Percentiles rank a stretch among this genome's conserved stretches.
Conservation (phyloP, 53 echinoderm and acorn worm species). For the Glandiceps talaboti region DNA sequence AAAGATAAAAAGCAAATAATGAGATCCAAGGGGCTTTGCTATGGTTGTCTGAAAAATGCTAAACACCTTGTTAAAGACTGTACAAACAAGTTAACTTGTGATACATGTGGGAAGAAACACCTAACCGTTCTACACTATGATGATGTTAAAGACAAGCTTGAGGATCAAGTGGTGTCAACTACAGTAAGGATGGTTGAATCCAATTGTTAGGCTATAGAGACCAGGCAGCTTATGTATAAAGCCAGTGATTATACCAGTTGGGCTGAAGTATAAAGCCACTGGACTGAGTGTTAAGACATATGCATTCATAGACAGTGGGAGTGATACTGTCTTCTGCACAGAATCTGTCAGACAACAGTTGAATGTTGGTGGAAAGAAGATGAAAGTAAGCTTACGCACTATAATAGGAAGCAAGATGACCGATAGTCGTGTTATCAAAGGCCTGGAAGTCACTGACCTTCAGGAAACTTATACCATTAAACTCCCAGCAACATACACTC, state of each 20-base stretch:
- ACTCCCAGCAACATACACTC: constrained; percentile 22
- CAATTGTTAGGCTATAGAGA: too few species aligned
- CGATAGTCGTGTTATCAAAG: neutral
- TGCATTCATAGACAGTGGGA: constrained; percentile 45
- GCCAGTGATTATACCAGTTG: constrained; percentile 29
- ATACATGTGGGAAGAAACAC: too few species aligned
- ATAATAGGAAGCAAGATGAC: constrained; percentile 18
- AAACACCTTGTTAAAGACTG: constrained; percentile 31
- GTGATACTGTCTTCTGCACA: constrained; percentile 34
- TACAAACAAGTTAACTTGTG: too few species aligned
- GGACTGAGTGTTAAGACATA: too few species aligned
- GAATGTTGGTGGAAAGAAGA: constrained; percentile 7
- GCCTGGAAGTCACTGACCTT: constrained; percentile 23
- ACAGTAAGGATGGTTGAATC: too few species aligned
- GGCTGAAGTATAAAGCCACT: constrained; percentile 9
- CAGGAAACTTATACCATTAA: neutral
- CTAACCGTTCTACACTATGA: too few species aligned
- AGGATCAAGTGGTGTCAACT: too few species aligned
- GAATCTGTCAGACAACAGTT: constrained; percentile 14
- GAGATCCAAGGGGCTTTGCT: constrained; percentile 20
- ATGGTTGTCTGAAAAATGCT: constrained; percentile 27
- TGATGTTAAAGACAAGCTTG: too few species aligned
- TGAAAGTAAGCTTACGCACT: constrained; percentile 12
- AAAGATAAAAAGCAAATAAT: too few species aligned
- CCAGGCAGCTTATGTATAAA: too few species aligned